Conservation (phyloP, 2,888 invertebrate species). For the Orthonevra nobilis region DNA sequence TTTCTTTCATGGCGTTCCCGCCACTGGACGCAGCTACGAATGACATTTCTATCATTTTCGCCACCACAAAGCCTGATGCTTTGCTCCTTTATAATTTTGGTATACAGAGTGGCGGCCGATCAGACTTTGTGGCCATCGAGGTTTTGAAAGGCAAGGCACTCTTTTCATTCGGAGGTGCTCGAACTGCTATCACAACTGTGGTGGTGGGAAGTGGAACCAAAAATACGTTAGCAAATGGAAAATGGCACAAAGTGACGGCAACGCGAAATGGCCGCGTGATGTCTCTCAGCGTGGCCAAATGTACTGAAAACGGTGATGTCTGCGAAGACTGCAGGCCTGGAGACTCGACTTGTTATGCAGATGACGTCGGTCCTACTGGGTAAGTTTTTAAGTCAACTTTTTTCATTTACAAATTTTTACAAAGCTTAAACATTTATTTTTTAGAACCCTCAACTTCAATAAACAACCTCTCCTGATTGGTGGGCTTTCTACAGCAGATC, state of each 20-base stretch:
- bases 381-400: slow-evolving; percentile 81
- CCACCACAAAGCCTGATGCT: slow-evolving; percentile 92
- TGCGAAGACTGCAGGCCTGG: slow-evolving; percentile 93
- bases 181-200: slow-evolving; percentile 92
- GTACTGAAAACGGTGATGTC: slow-evolving; percentile 91
- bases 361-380: slow-evolving; percentile 94
- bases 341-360: slow-evolving; percentile 90
- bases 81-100: slow-evolving; percentile 96
- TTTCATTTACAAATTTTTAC: too few species aligned
- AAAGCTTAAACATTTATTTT: too few species aligned
- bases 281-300: slow-evolving; percentile 89
- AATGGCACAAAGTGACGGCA: slow-evolving; percentile 95
- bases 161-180: slow-evolving; percentile 94
- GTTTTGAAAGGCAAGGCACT: slow-evolving; percentile 90
- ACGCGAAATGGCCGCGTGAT: slow-evolving; percentile 94
- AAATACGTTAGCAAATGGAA: slow-evolving; percentile 89
- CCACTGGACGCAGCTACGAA: slow-evolving; percentile 93
- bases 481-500: slow-evolving; percentile 91
- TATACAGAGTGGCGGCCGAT: slow-evolving; percentile 91
- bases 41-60: slow-evolving; percentile 94
- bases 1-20: slow-evolving; percentile 94
- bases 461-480: slow-evolving; percentile 92
- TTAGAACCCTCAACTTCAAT: slow-evolving; percentile 94
- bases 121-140: slow-evolving; percentile 96
- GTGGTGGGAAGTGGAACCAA: slow-evolving; percentile 81